phyloP scores from a whole-genome alignment of 1,140 invertebrate genomes.

The Phthorimaea operculella region DNA sequence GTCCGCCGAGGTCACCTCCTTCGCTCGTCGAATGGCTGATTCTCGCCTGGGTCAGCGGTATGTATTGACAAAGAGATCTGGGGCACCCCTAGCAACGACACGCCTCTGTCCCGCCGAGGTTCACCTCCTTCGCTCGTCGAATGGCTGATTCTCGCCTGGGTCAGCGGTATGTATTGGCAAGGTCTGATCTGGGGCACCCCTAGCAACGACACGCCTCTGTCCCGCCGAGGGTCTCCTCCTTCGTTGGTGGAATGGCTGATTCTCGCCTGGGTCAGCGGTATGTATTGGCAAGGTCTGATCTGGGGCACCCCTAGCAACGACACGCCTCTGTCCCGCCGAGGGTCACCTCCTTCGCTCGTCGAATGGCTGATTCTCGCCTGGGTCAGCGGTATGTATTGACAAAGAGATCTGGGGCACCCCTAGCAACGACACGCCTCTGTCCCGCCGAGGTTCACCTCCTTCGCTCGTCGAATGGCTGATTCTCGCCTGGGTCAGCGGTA shows the following conservation, averaged over 20 bases:
- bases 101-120: slow-evolving; percentile 83
- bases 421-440: slow-evolving; percentile 68
- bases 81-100: slow-evolving; percentile 51
- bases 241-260: slow-evolving; percentile 93
- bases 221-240: slow-evolving; percentile 88
- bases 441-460: slow-evolving; percentile 88
- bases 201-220: slow-evolving; percentile 68
- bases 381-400: slow-evolving; percentile 82
- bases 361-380: slow-evolving; percentile 93
- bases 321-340: slow-evolving; percentile 81
- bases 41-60: slow-evolving; percentile 90
- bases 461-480: slow-evolving; percentile 93
- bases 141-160: slow-evolving; percentile 91
- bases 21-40: slow-evolving; percentile 93
- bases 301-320: slow-evolving; percentile 47
- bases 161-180: slow-evolving; percentile 79
- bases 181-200: slow-evolving; percentile 71
- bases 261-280: slow-evolving; percentile 90
- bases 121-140: slow-evolving; percentile 91
- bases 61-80: slow-evolving; percentile 65
- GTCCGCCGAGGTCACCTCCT: slow-evolving; percentile 89
- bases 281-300: slow-evolving; percentile 71
- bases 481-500: slow-evolving; percentile 90
- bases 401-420: slow-evolving; percentile 67
- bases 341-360: slow-evolving; percentile 88